phyloP scores from a whole-genome alignment of 2,797 vertebrate genomes.

The Loris lydekkerianus region DNA sequence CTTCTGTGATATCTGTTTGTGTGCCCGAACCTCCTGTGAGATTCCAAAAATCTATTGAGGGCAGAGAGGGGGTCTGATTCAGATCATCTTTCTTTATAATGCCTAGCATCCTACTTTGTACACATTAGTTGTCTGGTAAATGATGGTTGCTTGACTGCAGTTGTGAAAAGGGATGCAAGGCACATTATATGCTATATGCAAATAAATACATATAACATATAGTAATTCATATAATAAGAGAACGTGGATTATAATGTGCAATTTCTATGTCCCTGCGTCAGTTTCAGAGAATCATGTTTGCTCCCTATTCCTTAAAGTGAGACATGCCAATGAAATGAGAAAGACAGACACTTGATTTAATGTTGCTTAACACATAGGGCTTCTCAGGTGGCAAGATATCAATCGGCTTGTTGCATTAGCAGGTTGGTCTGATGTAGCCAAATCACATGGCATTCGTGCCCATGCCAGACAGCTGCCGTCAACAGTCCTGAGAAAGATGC shows the following conservation, averaged over 20 bases:
- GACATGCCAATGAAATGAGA: not conserved
- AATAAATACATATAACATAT: not conserved
- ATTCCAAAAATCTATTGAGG: not conserved
- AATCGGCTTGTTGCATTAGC: slow-evolving; percentile 45
- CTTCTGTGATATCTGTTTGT: slow-evolving; percentile 44
- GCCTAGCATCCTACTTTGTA: not conserved
- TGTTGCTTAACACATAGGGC: slow-evolving; percentile 28
- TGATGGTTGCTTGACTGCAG: not conserved
- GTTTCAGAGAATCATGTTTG: not conserved
- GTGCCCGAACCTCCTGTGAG: not conserved
- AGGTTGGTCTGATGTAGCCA: slow-evolving; percentile 11
- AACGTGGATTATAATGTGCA: not conserved
- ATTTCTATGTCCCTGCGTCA: not conserved
- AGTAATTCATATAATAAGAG: not conserved
- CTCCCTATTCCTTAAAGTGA: not conserved
- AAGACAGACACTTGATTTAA: slow-evolving; percentile 40
- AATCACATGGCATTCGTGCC: slow-evolving; percentile 49
- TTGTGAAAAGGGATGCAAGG: not conserved
- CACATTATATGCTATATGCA: not conserved
- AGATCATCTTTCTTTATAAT: not conserved
- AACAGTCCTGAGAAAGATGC: slow-evolving; percentile 36
- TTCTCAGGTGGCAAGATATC: slow-evolving; percentile 58
- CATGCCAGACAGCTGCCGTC: slow-evolving; percentile 40
- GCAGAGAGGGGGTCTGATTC: not conserved
- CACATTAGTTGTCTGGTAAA: not conserved